A percentile compares a stretch with the other conserved stretches of the same genome.
These are phyloP conservation scores for Xiphorhynchus elegans DNA, from an alignment of 2,113 vertebrate species.

Conservation along the genomic window DNA sequence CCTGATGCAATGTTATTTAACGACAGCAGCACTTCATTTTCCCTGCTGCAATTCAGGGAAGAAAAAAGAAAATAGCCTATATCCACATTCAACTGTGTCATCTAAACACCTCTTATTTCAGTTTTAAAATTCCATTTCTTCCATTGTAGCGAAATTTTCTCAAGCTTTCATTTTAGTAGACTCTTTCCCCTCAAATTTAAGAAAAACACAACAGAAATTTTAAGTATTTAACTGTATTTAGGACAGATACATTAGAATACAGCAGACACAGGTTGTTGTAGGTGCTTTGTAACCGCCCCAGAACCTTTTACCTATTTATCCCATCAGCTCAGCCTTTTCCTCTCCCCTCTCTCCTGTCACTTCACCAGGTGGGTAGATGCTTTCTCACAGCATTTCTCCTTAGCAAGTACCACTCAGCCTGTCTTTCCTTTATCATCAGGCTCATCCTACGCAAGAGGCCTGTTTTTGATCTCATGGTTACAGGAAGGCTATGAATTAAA, in stretches of 20 bases:
- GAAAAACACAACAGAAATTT: not conserved
- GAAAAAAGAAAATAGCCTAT: too few species aligned
- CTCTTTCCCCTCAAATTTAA: not conserved
- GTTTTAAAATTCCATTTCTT: not conserved
- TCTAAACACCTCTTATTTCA: not conserved
- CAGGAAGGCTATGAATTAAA: not conserved
- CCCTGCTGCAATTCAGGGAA: not conserved
- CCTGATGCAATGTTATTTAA: not conserved
- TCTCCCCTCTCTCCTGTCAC: not conserved
- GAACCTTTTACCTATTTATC: not conserved
- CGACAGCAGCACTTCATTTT: not conserved
- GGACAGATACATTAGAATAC: not conserved
- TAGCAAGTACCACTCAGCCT: not conserved
- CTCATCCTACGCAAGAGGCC: not conserved
- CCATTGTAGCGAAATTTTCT: not conserved
- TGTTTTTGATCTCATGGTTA: not conserved
- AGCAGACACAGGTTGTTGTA: not conserved
- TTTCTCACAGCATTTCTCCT: not conserved
- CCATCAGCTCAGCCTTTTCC: not conserved
- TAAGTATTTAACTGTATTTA: not conserved
- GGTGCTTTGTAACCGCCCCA: not conserved
- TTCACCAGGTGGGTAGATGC: not conserved
- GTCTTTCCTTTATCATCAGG: not conserved
- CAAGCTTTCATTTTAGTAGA: not conserved
- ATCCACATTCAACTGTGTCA: not conserved